A percentile compares a stretch with the other conserved stretches of the same genome.
These are phyloP conservation scores for Andrena trimmerana DNA, from an alignment of 2,888 invertebrate species.

Conservation along the genomic window DNA sequence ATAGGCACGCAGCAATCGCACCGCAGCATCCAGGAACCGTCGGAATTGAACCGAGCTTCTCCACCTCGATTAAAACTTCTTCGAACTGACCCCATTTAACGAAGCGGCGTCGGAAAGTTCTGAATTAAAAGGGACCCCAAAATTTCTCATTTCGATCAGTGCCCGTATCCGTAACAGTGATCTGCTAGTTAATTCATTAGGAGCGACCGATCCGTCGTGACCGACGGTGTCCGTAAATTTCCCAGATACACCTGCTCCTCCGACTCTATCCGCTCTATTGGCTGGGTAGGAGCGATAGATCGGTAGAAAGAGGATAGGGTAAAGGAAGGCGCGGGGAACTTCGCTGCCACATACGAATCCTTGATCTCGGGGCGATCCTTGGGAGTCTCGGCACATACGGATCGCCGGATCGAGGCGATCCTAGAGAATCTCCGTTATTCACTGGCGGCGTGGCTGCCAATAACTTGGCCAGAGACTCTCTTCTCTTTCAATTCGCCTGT, in stretches of 20 bases:
- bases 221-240: constrained; percentile 60
- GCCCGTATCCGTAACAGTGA: neutral
- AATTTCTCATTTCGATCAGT: constrained; percentile 18
- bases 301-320: constrained; percentile 8
- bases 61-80: constrained; percentile 13
- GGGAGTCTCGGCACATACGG: constrained; percentile 46
- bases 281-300: neutral
- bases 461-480: constrained; percentile 59
- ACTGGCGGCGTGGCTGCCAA: constrained; percentile 66
- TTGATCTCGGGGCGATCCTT: constrained; percentile 36
- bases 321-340: constrained; percentile 41
- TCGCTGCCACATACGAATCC: constrained; percentile 35
- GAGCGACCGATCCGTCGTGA: constrained; percentile 34
- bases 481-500: constrained; percentile 43
- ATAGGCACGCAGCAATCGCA: neutral
- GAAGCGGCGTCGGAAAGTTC: constrained; percentile 5
- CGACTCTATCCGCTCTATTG: neutral
- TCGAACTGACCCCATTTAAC: constrained; percentile 11
- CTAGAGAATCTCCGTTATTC: constrained; percentile 68
- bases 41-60: neutral
- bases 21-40: neutral
- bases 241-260: constrained; percentile 46
- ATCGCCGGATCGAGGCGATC: constrained; percentile 27
- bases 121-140: neutral
- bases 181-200: constrained; percentile 59